Conservation (phyloP, 2,888 invertebrate species). For the Drosophila meridionalis region DNA sequence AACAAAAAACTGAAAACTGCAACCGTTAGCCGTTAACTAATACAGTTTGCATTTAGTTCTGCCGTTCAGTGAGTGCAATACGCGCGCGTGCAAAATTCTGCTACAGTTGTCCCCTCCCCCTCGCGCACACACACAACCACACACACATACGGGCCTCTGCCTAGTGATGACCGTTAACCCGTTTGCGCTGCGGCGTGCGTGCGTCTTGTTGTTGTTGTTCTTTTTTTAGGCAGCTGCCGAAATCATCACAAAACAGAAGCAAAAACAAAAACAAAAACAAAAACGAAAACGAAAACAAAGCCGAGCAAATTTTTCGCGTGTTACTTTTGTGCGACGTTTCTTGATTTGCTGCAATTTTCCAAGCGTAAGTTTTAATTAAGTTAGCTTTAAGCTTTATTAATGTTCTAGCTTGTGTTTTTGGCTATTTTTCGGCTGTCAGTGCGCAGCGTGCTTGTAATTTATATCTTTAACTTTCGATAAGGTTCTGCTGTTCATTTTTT, state of each 20-base stretch:
- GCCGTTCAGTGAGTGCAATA: constrained; percentile 16
- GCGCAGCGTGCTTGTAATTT: constrained; percentile 44
- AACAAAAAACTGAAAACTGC: constrained; percentile 5
- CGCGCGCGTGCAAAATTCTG: constrained; percentile 29
- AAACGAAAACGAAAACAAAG: constrained; percentile 15
- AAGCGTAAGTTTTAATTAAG: constrained; percentile 68
- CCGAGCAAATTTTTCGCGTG: constrained; percentile 19
- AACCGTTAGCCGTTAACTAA: constrained; percentile 29
- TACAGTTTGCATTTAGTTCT: constrained; percentile 12
- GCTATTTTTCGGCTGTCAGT: constrained; percentile 31
- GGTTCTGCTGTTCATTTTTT: constrained; percentile 14
- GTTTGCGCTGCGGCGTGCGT: constrained; percentile 48
- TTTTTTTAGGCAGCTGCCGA: constrained; percentile 19
- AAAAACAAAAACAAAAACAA: constrained; percentile 14
- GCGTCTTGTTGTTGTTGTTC: constrained; percentile 33
- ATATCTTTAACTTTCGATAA: constrained; percentile 55
- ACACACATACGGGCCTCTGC: background rate
- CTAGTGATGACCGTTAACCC: constrained; percentile 32
- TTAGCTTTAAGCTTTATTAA: constrained; percentile 60
- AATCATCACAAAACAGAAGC: constrained; percentile 13
- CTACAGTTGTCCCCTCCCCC: background rate
- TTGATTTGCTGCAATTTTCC: constrained; percentile 29
- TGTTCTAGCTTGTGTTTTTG: constrained; percentile 18
- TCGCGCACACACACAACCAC: background rate
- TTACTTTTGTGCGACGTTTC: constrained; percentile 16